Evolutionary conservation across 2,888 invertebrate genomes (phyloP).

Genomic region (Frankliniella fusca): DNA sequence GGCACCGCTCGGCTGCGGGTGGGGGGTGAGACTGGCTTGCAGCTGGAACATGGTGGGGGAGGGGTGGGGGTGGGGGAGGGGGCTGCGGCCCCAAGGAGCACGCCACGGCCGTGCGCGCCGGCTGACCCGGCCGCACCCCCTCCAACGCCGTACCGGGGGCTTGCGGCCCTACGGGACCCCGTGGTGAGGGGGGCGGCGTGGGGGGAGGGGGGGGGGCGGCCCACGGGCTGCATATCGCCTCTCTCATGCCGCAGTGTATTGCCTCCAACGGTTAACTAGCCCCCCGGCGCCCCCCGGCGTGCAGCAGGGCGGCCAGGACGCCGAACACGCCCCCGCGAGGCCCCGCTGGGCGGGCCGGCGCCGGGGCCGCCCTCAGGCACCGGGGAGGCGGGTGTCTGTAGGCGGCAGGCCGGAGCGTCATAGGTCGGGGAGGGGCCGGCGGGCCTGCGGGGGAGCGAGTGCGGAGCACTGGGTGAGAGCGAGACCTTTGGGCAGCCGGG

Average conservation of each 20-base stretch:
- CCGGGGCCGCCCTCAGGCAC: no score
- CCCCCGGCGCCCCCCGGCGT: no score
- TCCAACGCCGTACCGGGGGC: neutral
- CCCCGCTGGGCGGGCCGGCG: no score
- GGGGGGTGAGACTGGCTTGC: neutral
- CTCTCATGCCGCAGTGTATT: neutral
- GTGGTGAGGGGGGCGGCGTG: no score
- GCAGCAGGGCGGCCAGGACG: no score
- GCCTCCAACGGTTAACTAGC: neutral
- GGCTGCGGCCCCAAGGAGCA: constrained; percentile 29
- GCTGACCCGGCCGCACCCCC: neutral
- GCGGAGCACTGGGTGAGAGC: no score
- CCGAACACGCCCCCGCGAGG: no score
- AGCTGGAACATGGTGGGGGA: constrained; percentile 20
- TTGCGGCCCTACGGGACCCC: neutral
- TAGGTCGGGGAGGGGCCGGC: no score
- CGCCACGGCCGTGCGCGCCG: constrained; percentile 25
- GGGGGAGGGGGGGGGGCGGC: neutral
- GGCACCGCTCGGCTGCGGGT: constrained; percentile 3
- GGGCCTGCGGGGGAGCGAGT: no score
- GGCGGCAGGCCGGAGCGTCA: no score
- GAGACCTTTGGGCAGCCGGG: no score
- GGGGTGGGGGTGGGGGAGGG: constrained; percentile 19
- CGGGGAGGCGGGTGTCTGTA: no score
- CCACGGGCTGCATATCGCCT: neutral